Evolutionary conservation across 2,797 vertebrate species (phyloP).

Genomic region (Neosalanx taihuensis): DNA sequence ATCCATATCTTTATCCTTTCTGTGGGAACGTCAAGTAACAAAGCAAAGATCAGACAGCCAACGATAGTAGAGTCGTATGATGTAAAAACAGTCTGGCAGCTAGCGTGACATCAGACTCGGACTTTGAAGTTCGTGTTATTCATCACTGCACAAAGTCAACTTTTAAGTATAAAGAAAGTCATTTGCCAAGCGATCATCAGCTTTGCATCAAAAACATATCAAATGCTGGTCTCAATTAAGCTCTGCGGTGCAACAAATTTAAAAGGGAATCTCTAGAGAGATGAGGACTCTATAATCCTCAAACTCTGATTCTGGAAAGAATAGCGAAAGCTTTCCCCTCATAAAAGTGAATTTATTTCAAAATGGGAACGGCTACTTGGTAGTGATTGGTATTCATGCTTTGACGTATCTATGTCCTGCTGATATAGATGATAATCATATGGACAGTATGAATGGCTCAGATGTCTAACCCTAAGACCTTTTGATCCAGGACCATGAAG

Average conservation of each 20-base stretch:
- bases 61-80: conserved; percentile 6
- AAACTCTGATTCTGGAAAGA: conserved; percentile 40
- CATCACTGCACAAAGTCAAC: conserved; percentile 32
- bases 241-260: conserved; percentile 10
- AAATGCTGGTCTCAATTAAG: not conserved
- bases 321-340: conserved; percentile 42
- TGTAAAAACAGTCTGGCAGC: conserved; percentile 24
- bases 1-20: conserved; percentile 31
- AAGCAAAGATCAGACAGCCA: conserved; percentile 26
- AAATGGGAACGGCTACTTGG: conserved; percentile 14
- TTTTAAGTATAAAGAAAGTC: conserved; percentile 19
- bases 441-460: conserved; percentile 31
- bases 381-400: conserved; percentile 26
- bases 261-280: conserved; percentile 34
- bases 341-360: not conserved
- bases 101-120: conserved; percentile 16
- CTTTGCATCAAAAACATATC: conserved; percentile 39
- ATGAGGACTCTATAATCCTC: conserved; percentile 39
- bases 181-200: conserved; percentile 20
- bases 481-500: conserved; percentile 42
- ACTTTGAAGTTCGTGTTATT: conserved; percentile 28
- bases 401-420: conserved; percentile 31
- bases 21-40: conserved; percentile 14
- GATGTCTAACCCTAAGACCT: too few species aligned
- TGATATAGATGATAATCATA: too few species aligned